Base-by-base conservation (phyloP, 2,113 vertebrate species). In the Hiodon tergisus region DNA sequence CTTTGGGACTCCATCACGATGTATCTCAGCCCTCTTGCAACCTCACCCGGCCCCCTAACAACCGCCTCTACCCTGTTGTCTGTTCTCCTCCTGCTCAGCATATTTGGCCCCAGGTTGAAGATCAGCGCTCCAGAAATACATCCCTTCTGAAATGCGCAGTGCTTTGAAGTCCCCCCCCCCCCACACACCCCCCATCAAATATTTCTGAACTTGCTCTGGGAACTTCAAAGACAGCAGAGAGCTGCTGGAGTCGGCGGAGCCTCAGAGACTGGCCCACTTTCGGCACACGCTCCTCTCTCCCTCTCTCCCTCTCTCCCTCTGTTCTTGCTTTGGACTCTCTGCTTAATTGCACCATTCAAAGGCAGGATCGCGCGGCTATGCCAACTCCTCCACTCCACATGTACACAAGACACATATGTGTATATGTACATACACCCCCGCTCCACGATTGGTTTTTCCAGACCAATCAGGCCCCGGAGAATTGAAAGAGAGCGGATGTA, bases 201-300 rank as follows among this genome's bases (percentile, higher is more conserved):
- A 65, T 71, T 71, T 17, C 31, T 16, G 14, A 76, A 71, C 75
- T 62, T 62, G 74, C 53, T 11, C 67, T 60, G 51, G 52, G 60
- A 58, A 76, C 60, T 71, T 76, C 69, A 71, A 71, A 71, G 68
- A 51, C 31, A n/a, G 52, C 48, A 10, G 74, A 17, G 51, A 9
- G 16, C 17, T 6, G 46, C 5, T 54, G 68, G 51, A 76, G 46
- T 51, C 16, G 50, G 50, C 58, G 58, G 11, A 1, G 10, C 48
- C 71, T 3, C 71, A 61, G 58, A 72, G 47, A 47, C 47, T 62
- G 59, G 71, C 71, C 71, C 71, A 62, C 71, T 72, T 72, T 51
- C 5, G 47, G 59, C 4, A 51, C 10, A 5, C 11, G 0, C 13
- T 10, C 68, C 13, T 11, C 67, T 60, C 67, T n/a, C 51, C 11